phyloP scores from a whole-genome alignment of 2,888 invertebrate species.

The Dinocampus coccinellae region DNA sequence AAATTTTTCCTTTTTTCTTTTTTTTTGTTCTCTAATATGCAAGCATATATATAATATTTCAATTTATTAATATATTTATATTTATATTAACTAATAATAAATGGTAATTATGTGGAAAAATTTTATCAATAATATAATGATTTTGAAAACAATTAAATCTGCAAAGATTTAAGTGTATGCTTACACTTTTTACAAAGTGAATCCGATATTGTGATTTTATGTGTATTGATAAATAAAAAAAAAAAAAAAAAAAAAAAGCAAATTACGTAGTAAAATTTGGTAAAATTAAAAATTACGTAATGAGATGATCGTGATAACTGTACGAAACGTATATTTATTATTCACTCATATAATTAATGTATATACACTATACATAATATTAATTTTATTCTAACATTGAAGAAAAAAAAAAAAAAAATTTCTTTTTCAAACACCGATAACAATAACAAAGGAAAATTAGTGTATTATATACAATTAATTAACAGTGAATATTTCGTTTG shows the following conservation, averaged over 20 bases:
- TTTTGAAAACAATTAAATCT: not conserved
- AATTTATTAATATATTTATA: not conserved
- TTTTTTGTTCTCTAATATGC: not conserved
- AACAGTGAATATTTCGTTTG: not conserved
- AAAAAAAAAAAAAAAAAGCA: too few species aligned
- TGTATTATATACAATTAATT: not conserved
- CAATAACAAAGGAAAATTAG: not conserved
- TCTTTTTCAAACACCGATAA: too few species aligned
- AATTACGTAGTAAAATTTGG: too few species aligned
- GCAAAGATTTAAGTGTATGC: not conserved
- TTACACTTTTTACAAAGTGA: not conserved
- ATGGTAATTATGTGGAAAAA: not conserved
- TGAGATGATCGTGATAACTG: conserved; percentile 14
- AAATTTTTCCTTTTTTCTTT: not conserved
- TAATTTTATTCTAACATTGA: too few species aligned
- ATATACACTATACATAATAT: too few species aligned
- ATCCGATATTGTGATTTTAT: not conserved
- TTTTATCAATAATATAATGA: not conserved
- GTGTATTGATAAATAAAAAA: too few species aligned
- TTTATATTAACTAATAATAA: too few species aligned
- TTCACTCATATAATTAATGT: too few species aligned
- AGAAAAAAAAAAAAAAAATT: too few species aligned
- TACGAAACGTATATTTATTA: conserved; percentile 17
- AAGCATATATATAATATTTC: not conserved
- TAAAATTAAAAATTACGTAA: too few species aligned